Percentiles rank a stretch among this genome's conserved stretches.
phyloP scores from a whole-genome alignment of 2,888 invertebrate genomes.

The Meandrusa payeni region DNA sequence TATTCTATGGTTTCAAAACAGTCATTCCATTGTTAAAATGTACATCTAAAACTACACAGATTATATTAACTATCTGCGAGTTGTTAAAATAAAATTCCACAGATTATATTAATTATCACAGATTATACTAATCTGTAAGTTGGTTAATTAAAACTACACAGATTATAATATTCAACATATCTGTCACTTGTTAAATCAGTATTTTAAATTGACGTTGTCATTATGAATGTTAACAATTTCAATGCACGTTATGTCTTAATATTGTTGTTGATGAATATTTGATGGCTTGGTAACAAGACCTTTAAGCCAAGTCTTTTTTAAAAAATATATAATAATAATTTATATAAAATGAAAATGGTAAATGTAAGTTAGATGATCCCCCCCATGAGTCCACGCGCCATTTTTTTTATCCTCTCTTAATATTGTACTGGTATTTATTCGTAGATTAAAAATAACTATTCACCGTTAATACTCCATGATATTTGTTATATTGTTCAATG shows the following conservation, averaged over 20 bases:
- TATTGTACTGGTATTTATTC: constrained; percentile 36
- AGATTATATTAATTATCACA: no score
- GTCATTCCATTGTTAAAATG: constrained; percentile 25
- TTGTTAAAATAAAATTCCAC: constrained; percentile 26
- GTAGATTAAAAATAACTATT: constrained; percentile 33
- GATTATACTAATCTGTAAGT: no score
- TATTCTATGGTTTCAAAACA: constrained; percentile 3
- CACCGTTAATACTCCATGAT: constrained; percentile 55
- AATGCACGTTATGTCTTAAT: constrained; percentile 29
- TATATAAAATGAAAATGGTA: no score
- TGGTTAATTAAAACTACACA: background rate
- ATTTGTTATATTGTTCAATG: constrained; percentile 52
- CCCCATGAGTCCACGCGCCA: no score
- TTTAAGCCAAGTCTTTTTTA: no score
- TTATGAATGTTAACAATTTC: constrained; percentile 24
- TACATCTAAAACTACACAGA: background rate
- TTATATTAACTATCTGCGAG: constrained; percentile 10
- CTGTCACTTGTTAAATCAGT: constrained; percentile 24
- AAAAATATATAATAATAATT: no score
- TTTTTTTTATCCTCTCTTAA: no score
- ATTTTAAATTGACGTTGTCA: constrained; percentile 25
- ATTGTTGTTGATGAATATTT: no score
- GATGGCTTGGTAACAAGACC: no score
- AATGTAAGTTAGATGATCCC: no score
- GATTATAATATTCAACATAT: background rate